Base-by-base conservation (phyloP, 2,888 invertebrate species). In the Galeopsomyia nigrocyanea region DNA sequence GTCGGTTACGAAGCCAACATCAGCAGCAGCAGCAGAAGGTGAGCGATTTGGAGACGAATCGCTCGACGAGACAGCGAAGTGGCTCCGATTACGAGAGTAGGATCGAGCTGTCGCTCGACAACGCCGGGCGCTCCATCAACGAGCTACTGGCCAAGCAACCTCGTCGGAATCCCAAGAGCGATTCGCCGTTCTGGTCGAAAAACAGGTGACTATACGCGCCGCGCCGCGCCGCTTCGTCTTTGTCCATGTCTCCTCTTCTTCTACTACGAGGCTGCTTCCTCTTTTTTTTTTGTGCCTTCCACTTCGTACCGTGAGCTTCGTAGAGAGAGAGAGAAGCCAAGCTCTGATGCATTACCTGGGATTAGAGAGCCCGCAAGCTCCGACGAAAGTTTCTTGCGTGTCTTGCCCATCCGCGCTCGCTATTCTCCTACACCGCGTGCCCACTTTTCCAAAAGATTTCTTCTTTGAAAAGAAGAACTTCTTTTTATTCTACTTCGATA, bases 121-220 rank as follows among this genome's bases (percentile, higher is more conserved):
- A 16, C 0, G 47, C 13, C 39, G 71, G 55, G 1, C 72, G 66
- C 19, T 74, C 70, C 49, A 58, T 69, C 66, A 63, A 65, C 68
- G 74, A 71, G 61, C 64, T 39, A 10, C 39, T 71, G 60, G 49
- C 56, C 67, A 71, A 71, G 62, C 39, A 7, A 39, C 56, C 53
- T 19, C 67, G 53, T 51, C 73, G 61, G 57, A 75, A 73, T 63
- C 63, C 73, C 64, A 76, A 68, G 72, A 74, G 63, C 75, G 76
- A 74, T 73, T 65, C 66, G 69, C 67, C 72, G 57, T 73, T 73
- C 62, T 73, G 75, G 73, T 68, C 75, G 49, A 75, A 75, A 71
- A 67, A 65, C 58, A 75, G 73, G 75, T 71, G 61, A 73, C 53
- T 53, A 53, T 17, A 53, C 53, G 13, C 53, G 53, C 26, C 26